phyloP scores from a whole-genome alignment of 2,888 invertebrate species.

The Monopis laevigella region DNA sequence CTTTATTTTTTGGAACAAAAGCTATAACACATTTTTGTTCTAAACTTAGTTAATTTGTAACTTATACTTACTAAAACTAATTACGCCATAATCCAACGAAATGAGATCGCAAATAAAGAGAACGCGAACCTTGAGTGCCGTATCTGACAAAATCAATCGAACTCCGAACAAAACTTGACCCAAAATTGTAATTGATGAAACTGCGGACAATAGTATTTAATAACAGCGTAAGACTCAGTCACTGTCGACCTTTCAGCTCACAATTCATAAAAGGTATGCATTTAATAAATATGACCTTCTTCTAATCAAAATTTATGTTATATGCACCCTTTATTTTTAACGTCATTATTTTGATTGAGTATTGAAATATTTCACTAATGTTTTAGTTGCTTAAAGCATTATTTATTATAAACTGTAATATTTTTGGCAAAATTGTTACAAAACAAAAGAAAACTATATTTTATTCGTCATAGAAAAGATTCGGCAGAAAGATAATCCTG shows the following conservation, averaged over 20 bases:
- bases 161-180: slow-evolving; percentile 60
- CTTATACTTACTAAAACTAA: slow-evolving; percentile 54
- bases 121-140: slow-evolving; percentile 61
- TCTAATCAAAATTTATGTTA: slow-evolving; percentile 3
- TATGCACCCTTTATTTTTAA: too few species aligned
- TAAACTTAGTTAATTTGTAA: too few species aligned
- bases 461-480: too few species aligned
- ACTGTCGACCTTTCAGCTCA: slow-evolving; percentile 12
- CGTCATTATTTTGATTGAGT: too few species aligned
- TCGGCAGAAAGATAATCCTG: too few species aligned
- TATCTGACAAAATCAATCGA: slow-evolving; percentile 67
- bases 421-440: too few species aligned
- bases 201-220: slow-evolving; percentile 22
- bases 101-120: slow-evolving; percentile 66
- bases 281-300: slow-evolving; percentile 9
- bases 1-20: too few species aligned
- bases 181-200: slow-evolving; percentile 53
- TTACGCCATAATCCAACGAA: slow-evolving; percentile 62
- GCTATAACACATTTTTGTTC: too few species aligned
- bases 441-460: too few species aligned
- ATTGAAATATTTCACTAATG: too few species aligned
- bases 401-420: too few species aligned
- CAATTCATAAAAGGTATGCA: slow-evolving; percentile 11
- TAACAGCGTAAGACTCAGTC: slow-evolving; percentile 9
- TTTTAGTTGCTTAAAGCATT: too few species aligned